Base-by-base conservation (phyloP, 92 coral and sea anemone species). In the Epizoanthus scotinus region DNA sequence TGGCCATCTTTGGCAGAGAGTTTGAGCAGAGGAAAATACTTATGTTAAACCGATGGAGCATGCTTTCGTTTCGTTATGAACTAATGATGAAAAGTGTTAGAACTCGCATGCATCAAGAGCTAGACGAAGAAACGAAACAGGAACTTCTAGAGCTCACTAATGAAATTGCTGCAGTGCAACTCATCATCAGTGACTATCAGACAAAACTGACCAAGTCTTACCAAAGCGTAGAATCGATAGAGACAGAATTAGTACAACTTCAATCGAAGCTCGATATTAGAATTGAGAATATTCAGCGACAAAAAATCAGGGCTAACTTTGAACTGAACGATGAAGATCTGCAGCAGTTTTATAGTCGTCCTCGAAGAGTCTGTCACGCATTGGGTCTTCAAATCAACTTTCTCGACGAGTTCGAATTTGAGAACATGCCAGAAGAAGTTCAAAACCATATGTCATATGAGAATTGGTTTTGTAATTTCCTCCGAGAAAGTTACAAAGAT, bases 361-460 rank as follows among this genome's bases (percentile, higher is more conserved):
- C 68, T 57, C 59, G 81, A 47, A 34, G 81, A 6, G 42, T 85
- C 5, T 85, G 87, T 52, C 19, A 61, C 24, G 52, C 68, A 19
- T 82, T 89, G 22, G 92, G 92, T 8, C 83, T 89, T 14, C n/a
- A 34, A 9, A 73, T 26, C n/a, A 73, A 79, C 86, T 80, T 90
- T 38, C 78, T 90, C 22, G 64, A 87, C 18, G 36, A 60, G 38
- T 67, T 86, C 36, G 10, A 74, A 27, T 74, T 57, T 14, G 86
- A 86, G 1, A 47, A 53, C 24, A 22, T 86, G 3, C 77, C 81
- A 9, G 71, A 70, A 0, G 84, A 87, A 8, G 25, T 83, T 55
- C 67, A 22, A 36, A 67, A 73, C n/a, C 93, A 87, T 52, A 22
- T 42, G 53, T 47, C 81, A 0, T 14, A 73, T 9, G 47, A 40